Evolutionary conservation across 92 coral and sea anemone genomes (phyloP).

Genomic region (Umimayanthus kanabou): DNA sequence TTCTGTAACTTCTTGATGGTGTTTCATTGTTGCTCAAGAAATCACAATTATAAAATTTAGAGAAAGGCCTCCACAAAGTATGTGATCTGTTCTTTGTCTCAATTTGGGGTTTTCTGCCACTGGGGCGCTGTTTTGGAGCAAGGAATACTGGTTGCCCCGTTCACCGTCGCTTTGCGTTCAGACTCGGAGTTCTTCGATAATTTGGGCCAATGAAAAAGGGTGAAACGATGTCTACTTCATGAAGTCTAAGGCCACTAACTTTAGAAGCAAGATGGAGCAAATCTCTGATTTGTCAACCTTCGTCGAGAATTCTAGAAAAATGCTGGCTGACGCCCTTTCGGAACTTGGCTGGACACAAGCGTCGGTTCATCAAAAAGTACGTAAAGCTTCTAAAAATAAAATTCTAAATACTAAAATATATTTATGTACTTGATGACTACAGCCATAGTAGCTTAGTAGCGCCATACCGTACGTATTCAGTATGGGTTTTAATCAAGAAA

Average conservation of each 20-base stretch:
- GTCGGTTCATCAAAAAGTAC: conserved; percentile 18
- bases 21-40: no score
- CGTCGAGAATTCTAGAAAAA: conserved; percentile 2
- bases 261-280: conserved; percentile 4
- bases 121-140: no score
- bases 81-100: not conserved
- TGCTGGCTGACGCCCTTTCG: conserved; percentile 24
- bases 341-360: conserved; percentile 35
- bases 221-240: not conserved
- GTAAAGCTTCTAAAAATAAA: not conserved
- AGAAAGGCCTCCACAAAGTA: not conserved
- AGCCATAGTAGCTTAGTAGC: no score
- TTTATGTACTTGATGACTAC: no score
- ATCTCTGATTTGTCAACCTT: conserved; percentile 1
- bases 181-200: no score
- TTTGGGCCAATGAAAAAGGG: no score
- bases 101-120: not conserved
- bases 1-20: no score
- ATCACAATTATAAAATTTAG: not conserved
- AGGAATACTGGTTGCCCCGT: no score
- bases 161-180: no score
- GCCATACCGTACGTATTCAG: no score
- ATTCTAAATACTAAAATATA: no score
- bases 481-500: no score
- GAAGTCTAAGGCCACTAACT: not conserved